Base-by-base conservation (phyloP, 1,140 invertebrate genomes). In the Eulimnadia texana region DNA sequence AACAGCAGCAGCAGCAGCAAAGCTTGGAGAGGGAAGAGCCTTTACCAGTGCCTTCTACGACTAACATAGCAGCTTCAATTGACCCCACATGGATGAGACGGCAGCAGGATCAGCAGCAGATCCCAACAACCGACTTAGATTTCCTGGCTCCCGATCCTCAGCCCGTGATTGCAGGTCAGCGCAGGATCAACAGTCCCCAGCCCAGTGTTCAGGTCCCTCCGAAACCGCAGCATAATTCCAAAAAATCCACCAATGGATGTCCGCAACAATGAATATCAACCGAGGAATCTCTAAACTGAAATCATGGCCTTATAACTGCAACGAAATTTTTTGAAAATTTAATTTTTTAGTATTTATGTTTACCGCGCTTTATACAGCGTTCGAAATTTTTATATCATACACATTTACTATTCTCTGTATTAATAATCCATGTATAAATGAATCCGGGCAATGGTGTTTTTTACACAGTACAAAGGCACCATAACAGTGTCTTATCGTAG, bases 131-230 rank as follows among this genome's bases (percentile, higher is more conserved):
- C 19, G 55, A 57, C 29, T 20, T 57, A 33, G 80, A 74, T 65
- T 76, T 76, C 64, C 77, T 73, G 28, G 71, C 64, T 6, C 65
- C 62, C 47, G 72, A 69, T 55, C 64, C 77, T 70, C 20, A 61
- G 22, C 55, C 55, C 1, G 33, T 57, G 6, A 33, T 57, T 33
- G n/a, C 55, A 19, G 55, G 55, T 57, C 55, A 57, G 13, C 24
- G 55, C 13, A 13, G 55, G 22, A n/a, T 27, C 22, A 9, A 23
- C 28, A 27, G 25, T 57, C 55, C 33, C 25, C 27, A 29, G 27
- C 55, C 16, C 24, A 57, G 33, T 57, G 20, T 1, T 27, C 55
- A 22, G 55, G 20, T 9, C 13, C 55, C 55, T 6, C 22, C 11
- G 13, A 57, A 33, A 20, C 24, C 13, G 1, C 27, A 57, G 10